Percentiles rank a stretch among this genome's conserved stretches.
These are phyloP conservation scores for Steromphala cineraria DNA, from an alignment of 2,888 invertebrate genomes.

Conservation along the genomic window DNA sequence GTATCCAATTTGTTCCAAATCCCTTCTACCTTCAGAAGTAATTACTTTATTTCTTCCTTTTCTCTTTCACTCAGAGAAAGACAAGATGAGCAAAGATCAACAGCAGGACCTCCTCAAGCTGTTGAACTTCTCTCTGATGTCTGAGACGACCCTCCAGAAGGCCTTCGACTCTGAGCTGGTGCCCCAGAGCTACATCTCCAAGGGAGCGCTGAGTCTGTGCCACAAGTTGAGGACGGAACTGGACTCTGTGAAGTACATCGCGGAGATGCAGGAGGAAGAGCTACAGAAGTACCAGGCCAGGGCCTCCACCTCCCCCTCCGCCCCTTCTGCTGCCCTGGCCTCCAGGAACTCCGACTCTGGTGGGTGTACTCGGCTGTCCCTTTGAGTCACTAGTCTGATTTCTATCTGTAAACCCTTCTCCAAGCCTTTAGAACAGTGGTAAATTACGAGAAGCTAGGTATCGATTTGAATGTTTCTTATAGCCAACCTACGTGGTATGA, in stretches of 20 bases:
- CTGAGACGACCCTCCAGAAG: slow-evolving; percentile 64
- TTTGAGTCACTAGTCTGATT: no score
- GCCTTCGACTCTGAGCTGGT: slow-evolving; percentile 69
- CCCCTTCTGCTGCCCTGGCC: neutral
- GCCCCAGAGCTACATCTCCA: slow-evolving; percentile 62
- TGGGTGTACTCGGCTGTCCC: neutral
- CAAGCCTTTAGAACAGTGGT: no score
- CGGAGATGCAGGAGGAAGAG: slow-evolving; percentile 65
- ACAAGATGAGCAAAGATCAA: slow-evolving; percentile 56
- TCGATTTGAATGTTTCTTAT: no score
- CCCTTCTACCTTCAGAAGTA: no score
- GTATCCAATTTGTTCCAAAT: no score
- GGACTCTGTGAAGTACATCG: slow-evolving; percentile 62
- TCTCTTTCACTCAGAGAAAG: slow-evolving; percentile 52
- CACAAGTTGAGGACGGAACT: slow-evolving; percentile 62
- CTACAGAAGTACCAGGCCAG: slow-evolving; percentile 42
- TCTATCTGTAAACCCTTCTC: no score
- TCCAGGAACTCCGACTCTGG: slow-evolving; percentile 11
- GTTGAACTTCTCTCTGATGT: slow-evolving; percentile 67
- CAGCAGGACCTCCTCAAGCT: slow-evolving; percentile 58
- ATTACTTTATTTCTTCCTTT: no score
- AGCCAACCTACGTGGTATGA: no score
- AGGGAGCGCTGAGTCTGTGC: slow-evolving; percentile 68
- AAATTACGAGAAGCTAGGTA: no score
- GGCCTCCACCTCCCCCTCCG: slow-evolving; percentile 16